Evolutionary conservation across 2,113 vertebrate species (phyloP).

Genomic region (Coptodon rendalli): DNA sequence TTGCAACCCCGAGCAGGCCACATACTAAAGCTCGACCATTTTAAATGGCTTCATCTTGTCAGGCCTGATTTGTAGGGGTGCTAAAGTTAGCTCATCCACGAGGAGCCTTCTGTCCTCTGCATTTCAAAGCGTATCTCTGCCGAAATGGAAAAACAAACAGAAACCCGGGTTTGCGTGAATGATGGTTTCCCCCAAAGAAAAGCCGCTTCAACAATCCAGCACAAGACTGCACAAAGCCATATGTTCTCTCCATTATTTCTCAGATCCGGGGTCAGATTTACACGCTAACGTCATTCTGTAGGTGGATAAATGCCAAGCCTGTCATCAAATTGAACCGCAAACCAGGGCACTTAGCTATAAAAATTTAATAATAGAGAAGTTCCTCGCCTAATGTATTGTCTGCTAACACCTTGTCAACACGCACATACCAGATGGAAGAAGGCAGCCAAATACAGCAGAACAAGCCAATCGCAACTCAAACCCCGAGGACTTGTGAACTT

Average conservation of each 20-base stretch:
- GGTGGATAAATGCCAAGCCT: background rate
- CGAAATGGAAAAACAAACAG: constrained; percentile 35
- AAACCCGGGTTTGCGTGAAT: background rate
- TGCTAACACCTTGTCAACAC: constrained; percentile 31
- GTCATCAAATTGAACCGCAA: background rate
- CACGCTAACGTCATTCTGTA: background rate
- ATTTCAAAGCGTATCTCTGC: constrained; percentile 25
- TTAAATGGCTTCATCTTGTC: constrained; percentile 10
- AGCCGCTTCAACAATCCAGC: background rate
- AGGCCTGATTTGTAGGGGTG: constrained; percentile 35
- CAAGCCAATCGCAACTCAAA: background rate
- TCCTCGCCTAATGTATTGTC: background rate
- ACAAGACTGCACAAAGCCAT: background rate
- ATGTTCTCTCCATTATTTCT: constrained; percentile 12
- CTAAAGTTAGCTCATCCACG: constrained; percentile 40
- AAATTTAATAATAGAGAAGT: background rate
- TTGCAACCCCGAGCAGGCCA: background rate
- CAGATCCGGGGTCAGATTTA: background rate
- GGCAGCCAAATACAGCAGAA: background rate
- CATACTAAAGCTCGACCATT: background rate
- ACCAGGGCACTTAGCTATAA: background rate
- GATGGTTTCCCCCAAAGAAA: constrained; percentile 5
- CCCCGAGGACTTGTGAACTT: constrained; percentile 1
- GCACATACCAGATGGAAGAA: constrained; percentile 17
- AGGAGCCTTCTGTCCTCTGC: constrained; percentile 8